A percentile compares a stretch with the other conserved stretches of the same genome.
phyloP scores from a whole-genome alignment of 2,888 invertebrate genomes.

The Stenoptilia bipunctidactyla region DNA sequence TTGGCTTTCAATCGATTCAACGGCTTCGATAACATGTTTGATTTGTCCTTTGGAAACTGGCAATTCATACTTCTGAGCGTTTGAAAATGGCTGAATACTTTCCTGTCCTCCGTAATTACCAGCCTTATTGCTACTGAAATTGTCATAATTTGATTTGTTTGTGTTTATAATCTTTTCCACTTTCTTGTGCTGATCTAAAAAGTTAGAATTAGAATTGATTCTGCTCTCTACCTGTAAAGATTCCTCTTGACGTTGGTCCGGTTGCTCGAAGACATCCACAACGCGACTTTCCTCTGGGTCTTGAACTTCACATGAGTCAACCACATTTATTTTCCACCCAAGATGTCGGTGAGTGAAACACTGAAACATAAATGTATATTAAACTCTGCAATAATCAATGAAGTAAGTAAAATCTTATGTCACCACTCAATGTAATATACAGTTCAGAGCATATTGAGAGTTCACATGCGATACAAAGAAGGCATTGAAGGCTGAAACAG shows the following conservation, averaged over 20 bases:
- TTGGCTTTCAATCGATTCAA: constrained; percentile 48
- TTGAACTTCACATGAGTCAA: constrained; percentile 80
- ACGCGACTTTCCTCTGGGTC: constrained; percentile 65
- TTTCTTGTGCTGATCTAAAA: constrained; percentile 52
- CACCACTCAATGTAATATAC: constrained; percentile 32
- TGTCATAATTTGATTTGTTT: constrained; percentile 54
- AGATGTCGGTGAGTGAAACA: constrained; percentile 94
- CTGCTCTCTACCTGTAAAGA: constrained; percentile 77
- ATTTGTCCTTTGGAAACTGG: constrained; percentile 53
- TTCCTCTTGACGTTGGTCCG: constrained; percentile 50
- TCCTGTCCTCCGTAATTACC: constrained; percentile 25
- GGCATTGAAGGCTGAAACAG: constrained; percentile 68
- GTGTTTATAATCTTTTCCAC: constrained; percentile 58
- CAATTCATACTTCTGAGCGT: constrained; percentile 52
- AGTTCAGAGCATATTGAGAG: constrained; percentile 28
- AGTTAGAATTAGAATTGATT: constrained; percentile 72
- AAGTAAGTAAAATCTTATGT: constrained; percentile 15
- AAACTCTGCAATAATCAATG: constrained; percentile 1
- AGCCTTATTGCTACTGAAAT: constrained; percentile 58
- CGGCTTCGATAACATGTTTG: constrained; percentile 53
- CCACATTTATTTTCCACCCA: constrained; percentile 95
- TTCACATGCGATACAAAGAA: constrained; percentile 61
- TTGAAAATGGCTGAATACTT: constrained; percentile 24
- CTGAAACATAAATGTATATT: constrained; percentile 58
- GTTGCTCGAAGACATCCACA: constrained; percentile 47